A percentile compares a stretch with the other conserved stretches of the same genome.
phyloP scores from a whole-genome alignment of 2,113 vertebrate genomes.

The Ciconia maguari region DNA sequence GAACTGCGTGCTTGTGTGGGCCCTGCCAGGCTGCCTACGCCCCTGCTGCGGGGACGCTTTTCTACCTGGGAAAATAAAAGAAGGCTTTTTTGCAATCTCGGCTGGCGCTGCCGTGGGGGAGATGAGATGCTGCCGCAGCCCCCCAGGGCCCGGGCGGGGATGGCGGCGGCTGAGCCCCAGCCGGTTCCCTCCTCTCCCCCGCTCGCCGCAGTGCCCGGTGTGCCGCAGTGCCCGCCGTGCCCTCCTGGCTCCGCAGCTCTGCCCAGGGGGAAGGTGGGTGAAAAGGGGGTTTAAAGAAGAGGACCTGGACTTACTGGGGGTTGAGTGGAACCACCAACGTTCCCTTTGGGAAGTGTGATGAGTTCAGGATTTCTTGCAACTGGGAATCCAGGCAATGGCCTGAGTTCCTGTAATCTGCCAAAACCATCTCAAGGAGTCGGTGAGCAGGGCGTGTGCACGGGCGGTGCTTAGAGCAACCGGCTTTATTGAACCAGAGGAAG shows the following conservation, averaged over 20 bases:
- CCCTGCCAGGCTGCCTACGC: neutral
- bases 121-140: neutral
- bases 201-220: neutral
- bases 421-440: fast-evolving
- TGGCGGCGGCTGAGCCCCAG: neutral
- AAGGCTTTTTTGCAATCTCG: neutral
- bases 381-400: neutral
- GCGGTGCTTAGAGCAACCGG: fast-evolving
- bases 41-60: neutral
- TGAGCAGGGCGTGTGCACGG: fast-evolving
- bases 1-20: fast-evolving
- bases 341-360: neutral
- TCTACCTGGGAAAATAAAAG: neutral
- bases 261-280: neutral
- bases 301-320: fast-evolving
- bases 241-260: neutral
- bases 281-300: neutral
- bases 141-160: fast-evolving
- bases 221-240: neutral
- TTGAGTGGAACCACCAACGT: fast-evolving
- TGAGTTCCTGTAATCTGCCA: neutral
- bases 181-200: neutral
- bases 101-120: neutral
- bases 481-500: neutral
- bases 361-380: neutral